A percentile compares a stretch with the other conserved stretches of the same genome.
Conservation (phyloP, 2,888 invertebrate genomes). For the Acanthococcus lagerstroemiae region DNA sequence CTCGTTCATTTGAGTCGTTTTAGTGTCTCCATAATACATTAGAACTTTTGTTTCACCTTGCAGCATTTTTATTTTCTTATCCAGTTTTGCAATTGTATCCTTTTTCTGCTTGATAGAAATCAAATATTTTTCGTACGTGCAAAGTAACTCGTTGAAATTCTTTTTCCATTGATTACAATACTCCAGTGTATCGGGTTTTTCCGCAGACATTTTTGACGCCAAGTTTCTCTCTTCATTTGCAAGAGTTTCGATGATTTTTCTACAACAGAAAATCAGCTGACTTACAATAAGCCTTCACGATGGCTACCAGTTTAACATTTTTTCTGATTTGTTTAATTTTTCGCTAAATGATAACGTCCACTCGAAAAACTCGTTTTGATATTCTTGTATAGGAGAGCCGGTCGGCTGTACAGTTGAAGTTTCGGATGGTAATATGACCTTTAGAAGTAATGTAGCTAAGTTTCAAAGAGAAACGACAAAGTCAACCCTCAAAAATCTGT, state of each 20-base stretch:
- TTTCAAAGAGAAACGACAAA: too few species aligned
- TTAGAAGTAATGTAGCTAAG: too few species aligned
- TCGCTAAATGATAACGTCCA: too few species aligned
- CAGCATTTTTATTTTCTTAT: conserved; percentile 6
- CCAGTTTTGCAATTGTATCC: conserved; percentile 3
- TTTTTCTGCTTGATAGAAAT: conserved; percentile 18
- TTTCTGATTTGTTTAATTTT: too few species aligned
- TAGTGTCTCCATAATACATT: conserved; percentile 8
- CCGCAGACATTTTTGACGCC: conserved; percentile 5
- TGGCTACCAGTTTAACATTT: too few species aligned
- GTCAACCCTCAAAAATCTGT: too few species aligned
- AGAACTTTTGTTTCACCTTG: conserved; percentile 10
- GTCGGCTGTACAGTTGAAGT: too few species aligned
- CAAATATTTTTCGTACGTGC: conserved; percentile 21
- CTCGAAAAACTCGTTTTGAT: too few species aligned
- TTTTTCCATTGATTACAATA: background rate
- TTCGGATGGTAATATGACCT: too few species aligned
- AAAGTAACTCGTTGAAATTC: conserved; percentile 4
- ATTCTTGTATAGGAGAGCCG: too few species aligned
- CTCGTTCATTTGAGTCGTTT: conserved; percentile 13
- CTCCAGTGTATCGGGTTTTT: background rate
- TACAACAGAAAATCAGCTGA: conserved; percentile 35
- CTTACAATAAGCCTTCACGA: too few species aligned
- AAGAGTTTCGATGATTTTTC: conserved; percentile 51
- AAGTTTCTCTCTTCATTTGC: conserved; percentile 47